Evolutionary conservation across 1,140 invertebrate species (phyloP).

Genomic region (Trypoxylus dichotomus): DNA sequence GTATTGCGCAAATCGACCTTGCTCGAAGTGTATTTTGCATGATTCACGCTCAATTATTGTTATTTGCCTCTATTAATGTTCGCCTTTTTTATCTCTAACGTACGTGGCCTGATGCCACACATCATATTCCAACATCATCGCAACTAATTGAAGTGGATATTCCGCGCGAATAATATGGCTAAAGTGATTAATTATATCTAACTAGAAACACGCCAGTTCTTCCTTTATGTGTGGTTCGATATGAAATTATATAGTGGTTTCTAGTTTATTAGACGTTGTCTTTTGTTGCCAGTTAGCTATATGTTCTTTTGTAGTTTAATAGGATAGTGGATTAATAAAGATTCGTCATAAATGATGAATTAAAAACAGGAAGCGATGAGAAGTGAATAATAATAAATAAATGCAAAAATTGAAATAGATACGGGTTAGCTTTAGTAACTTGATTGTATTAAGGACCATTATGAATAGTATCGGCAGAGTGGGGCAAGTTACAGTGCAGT

Average conservation of each 20-base stretch:
- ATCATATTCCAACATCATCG: background rate
- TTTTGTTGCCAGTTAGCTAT: background rate
- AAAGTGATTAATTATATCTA: background rate
- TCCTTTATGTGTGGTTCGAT: background rate
- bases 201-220: background rate
- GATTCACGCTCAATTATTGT: slow-evolving; percentile 6
- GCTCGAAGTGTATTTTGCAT: background rate
- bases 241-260: background rate
- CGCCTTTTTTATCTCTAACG: background rate
- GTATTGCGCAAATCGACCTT: background rate
- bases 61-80: slow-evolving; percentile 3
- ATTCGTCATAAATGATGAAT: too few species aligned
- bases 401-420: too few species aligned
- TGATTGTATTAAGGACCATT: too few species aligned
- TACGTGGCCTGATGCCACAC: background rate
- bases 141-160: background rate
- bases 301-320: background rate
- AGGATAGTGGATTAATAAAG: too few species aligned
- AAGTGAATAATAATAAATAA: too few species aligned
- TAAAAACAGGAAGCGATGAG: too few species aligned
- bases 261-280: background rate
- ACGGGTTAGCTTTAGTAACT: too few species aligned
- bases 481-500: too few species aligned
- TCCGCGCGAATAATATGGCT: background rate
- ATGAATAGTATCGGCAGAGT: too few species aligned